Base-by-base conservation (phyloP, 2,113 vertebrate genomes). In the Circaetus gallicus region DNA sequence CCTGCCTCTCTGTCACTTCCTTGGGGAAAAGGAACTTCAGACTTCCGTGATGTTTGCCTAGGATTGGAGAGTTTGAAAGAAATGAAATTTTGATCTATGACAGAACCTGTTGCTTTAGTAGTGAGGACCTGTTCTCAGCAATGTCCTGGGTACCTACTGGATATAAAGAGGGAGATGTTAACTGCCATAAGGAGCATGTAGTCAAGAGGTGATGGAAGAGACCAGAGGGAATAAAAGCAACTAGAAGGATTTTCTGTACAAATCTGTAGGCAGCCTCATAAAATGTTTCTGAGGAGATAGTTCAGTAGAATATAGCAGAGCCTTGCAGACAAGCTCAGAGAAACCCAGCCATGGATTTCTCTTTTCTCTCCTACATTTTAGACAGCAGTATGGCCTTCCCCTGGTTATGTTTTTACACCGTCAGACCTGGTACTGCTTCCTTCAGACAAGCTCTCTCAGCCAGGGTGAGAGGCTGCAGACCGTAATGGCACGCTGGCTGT, bases 401-500 rank as follows among this genome's bases (percentile, higher is more conserved):
- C 11, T 73, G 21, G 10, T 55, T 85, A 26, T 4, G 3, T 56
- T 88, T 95, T 80, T 25, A 24, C 16, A 43, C 50, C 18, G 16
- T 63, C 81, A 89, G 22, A 43, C 16, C 45, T 36, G 36, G 11
- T 50, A 9, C n/a, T 80, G 31, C 62, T 73, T 58, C 12, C 55
- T 78, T 71, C 38, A 2, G 4, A 17, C 24, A 45, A 52, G 24
- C 2, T 29, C 16, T 18, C 55, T 81, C 29, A 31, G 38, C 29
- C 61, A n/a, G 24, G 21, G 9, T 36, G 40, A 58, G 53, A 67
- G 40, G 36, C 42, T 77, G 47, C 65, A 74, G 50, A 10, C 38
- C 0, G 1, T 25, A 17, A 16, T 7, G 38, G 72, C 47, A 66
- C 0, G 0, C 38, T 32, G 77, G 22, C 40, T 90, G 22, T 65